A percentile compares a stretch with the other conserved stretches of the same genome.
Evolutionary conservation across 2,113 vertebrate genomes (phyloP).

Genomic region (Oplegnathus fasciatus): DNA sequence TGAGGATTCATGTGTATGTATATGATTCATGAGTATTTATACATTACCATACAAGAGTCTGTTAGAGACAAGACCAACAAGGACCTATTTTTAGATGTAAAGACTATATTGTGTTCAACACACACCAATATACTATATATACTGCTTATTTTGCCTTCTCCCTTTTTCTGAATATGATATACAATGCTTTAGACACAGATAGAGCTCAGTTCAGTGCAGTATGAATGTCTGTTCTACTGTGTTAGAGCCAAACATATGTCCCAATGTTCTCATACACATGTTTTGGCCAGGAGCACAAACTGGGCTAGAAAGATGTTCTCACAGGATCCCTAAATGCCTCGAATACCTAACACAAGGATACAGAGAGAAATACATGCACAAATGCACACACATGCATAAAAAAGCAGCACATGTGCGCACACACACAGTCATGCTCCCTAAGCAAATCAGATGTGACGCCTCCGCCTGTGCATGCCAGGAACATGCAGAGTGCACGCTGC

Average conservation of each 20-base stretch:
- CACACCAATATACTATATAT: neutral
- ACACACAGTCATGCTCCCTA: slow-evolving; percentile 36
- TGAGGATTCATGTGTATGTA: neutral
- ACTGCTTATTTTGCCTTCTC: neutral
- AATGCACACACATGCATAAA: slow-evolving; percentile 3
- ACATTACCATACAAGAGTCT: neutral
- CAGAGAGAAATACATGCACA: neutral
- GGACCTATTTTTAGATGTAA: neutral
- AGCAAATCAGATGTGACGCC: slow-evolving; percentile 66
- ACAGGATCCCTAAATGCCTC: slow-evolving; percentile 39
- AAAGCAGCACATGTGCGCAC: neutral
- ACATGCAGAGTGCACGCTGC: slow-evolving; percentile 52
- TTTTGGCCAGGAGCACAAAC: slow-evolving; percentile 47
- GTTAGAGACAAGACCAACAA: neutral
- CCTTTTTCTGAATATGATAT: neutral
- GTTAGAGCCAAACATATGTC: slow-evolving; percentile 51
- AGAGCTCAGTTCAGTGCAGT: neutral
- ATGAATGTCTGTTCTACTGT: neutral
- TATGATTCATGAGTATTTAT: neutral
- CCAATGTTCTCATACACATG: slow-evolving; percentile 48
- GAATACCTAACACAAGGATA: slow-evolving; percentile 27
- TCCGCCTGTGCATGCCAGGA: slow-evolving; percentile 65
- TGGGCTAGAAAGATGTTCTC: neutral
- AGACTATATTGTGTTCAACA: neutral
- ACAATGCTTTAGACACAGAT: neutral